phyloP scores from a whole-genome alignment of 2,113 vertebrate species.

The Haemorhous mexicanus region DNA sequence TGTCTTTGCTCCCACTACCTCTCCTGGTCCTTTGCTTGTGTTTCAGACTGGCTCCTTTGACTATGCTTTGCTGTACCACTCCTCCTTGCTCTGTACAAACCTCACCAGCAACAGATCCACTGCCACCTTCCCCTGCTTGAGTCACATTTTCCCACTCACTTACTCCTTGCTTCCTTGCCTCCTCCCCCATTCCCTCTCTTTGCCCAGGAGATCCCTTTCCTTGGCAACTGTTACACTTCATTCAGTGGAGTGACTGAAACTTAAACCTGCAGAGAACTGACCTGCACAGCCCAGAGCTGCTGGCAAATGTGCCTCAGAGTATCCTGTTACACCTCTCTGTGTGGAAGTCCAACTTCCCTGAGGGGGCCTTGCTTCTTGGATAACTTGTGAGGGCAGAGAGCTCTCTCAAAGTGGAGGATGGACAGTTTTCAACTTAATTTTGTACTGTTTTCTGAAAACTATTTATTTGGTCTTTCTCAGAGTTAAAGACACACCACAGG shows the following conservation, averaged over 20 bases:
- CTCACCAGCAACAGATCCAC: not conserved
- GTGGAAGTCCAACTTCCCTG: not conserved
- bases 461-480: not conserved
- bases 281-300: not conserved
- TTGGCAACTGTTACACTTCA: not conserved
- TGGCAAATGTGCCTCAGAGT: not conserved
- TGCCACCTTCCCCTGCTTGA: not conserved
- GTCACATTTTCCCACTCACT: not conserved
- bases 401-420: not conserved
- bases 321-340: not conserved
- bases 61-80: not conserved
- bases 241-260: not conserved
- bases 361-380: not conserved
- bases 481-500: not conserved
- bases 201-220: not conserved
- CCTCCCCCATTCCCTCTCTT: not conserved
- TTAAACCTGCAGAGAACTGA: not conserved
- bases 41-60: not conserved
- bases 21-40: not conserved
- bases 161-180: not conserved
- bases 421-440: not conserved
- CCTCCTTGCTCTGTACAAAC: not conserved
- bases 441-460: not conserved
- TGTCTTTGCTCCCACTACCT: not conserved
- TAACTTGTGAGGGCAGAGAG: not conserved